These are phyloP conservation scores for Halcyon malimbica DNA, from an alignment of 2,113 vertebrate species.

Conservation along the genomic window DNA sequence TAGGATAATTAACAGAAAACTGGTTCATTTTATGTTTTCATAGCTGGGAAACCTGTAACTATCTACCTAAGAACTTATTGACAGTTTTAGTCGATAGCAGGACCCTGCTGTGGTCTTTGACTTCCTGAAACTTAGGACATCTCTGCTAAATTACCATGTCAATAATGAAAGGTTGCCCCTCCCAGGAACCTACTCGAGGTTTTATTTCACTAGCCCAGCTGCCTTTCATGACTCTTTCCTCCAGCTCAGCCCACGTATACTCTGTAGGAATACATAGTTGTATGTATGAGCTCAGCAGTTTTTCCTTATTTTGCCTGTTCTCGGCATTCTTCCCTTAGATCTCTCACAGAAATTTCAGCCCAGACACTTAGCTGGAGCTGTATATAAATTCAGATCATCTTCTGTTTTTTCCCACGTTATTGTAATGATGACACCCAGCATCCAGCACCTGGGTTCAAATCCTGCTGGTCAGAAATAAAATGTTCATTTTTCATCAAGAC, in stretches of 20 bases:
- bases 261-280: neutral
- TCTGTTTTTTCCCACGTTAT: neutral
- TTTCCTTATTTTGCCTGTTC: neutral
- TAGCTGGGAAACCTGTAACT: neutral
- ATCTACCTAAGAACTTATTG: neutral
- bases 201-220: neutral
- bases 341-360: neutral
- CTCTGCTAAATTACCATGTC: neutral
- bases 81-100: neutral
- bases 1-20: neutral
- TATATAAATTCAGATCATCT: neutral
- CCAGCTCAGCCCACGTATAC: neutral
- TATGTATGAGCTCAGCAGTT: neutral
- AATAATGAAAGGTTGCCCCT: neutral
- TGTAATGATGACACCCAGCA: neutral
- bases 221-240: neutral
- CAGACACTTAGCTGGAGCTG: neutral
- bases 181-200: neutral
- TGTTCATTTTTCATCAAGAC: neutral
- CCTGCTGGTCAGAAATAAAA: neutral
- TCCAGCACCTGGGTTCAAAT: neutral
- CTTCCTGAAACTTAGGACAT: neutral
- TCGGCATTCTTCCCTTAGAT: neutral
- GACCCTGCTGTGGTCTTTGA: neutral
- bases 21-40: neutral